Evolutionary conservation across 2,888 invertebrate genomes (phyloP), one percentile per base, ranked within the genome.

Genomic region (Venustoraphidia nigricollis): DNA sequence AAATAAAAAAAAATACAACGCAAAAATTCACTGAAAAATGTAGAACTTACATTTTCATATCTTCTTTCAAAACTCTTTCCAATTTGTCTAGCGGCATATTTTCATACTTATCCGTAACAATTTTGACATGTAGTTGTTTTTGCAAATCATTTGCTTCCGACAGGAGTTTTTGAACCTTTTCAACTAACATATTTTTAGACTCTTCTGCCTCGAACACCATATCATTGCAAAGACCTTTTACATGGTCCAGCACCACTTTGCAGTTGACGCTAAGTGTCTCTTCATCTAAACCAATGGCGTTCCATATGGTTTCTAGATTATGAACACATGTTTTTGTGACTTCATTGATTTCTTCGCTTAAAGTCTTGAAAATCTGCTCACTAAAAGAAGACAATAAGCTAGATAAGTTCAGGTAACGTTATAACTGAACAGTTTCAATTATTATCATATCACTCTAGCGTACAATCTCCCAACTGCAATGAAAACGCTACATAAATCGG

Each of bases 1-100:
- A 36, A 40, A 42, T 36, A 34, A 17, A 17, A 45, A 48, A 41
- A 48, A 48, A 37, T 14, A 48, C 14, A 42, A 43, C 36, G 9
- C 14, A 14, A 36, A 41, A 9, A 45, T 27, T 27, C 27, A 27
- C 6, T 6, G 27, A 27, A 27, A 27, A 27, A 27, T 39, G 9
- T 10, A 39, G 9, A 14, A 39, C 40, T 39, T 39, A 39, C 40
- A 10, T 39, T 39, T 39, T 9, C 14, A 39, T 14, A 10, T 39
- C 40, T 10, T 10, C 10, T 39, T 39, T 39, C 9, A 39, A 9
- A 2, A 39, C 11, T 8, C 14, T 39, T 39, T 39, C 40, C 9
- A 39, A 2, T 14, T 39, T 14, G 10, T 14, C 11, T 9, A 39
- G 14, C 14, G 40, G 40, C 11, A 39, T 39, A 10, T 39, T 14